A percentile compares a stretch with the other conserved stretches of the same genome.
phyloP scores from a whole-genome alignment of 2,888 invertebrate species.

The Alitta virens region DNA sequence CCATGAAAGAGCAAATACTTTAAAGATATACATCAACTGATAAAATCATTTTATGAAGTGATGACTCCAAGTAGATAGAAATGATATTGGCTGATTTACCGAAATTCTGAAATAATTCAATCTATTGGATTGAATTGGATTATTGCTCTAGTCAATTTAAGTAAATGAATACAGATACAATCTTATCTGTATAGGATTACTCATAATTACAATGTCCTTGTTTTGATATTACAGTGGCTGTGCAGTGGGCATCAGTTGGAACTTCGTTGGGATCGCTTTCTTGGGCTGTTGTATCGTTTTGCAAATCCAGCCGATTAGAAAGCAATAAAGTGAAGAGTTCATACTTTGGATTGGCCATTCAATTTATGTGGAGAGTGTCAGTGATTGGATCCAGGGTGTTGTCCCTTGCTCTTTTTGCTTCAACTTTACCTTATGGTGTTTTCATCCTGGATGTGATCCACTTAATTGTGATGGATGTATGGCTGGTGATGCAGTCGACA shows the following conservation, averaged over 20 bases:
- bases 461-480: slow-evolving; percentile 73
- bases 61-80: no score
- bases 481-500: slow-evolving; percentile 69
- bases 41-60: no score
- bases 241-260: slow-evolving; percentile 64
- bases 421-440: slow-evolving; percentile 67
- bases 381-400: slow-evolving; percentile 77
- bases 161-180: no score
- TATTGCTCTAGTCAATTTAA: no score
- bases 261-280: slow-evolving; percentile 84
- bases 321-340: slow-evolving; percentile 71
- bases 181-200: no score
- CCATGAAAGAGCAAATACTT: no score
- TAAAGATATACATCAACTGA: no score
- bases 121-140: no score
- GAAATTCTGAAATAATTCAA: no score
- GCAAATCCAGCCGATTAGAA: slow-evolving; percentile 76
- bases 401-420: slow-evolving; percentile 76
- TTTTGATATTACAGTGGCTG: slow-evolving; percentile 26
- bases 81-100: no score
- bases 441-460: slow-evolving; percentile 61
- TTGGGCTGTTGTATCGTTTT: slow-evolving; percentile 86
- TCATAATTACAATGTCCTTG: no score
- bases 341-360: slow-evolving; percentile 69
- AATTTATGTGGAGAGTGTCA: slow-evolving; percentile 82